Base-by-base conservation (phyloP, 2,113 vertebrate genomes). In the Ramphastos sulfuratus region DNA sequence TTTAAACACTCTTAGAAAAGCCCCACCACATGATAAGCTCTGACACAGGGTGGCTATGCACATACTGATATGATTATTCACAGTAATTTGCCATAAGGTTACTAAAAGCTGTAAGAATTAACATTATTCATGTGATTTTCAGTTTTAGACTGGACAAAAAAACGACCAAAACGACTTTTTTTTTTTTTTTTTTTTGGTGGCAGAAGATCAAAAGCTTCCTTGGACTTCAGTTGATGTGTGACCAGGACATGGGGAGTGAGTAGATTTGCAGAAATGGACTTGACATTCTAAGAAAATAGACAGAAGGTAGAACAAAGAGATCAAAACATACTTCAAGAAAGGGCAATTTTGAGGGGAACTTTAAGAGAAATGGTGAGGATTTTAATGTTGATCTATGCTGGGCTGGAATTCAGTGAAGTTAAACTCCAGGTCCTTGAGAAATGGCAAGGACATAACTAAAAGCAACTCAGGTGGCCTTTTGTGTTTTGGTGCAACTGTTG, bases 401-500 rank as follows among this genome's bases (percentile, higher is more conserved):
- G 33, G 48, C 55, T 70, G 70, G 93, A 96, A 92, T 71, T 28
- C 66, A 80, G n/a, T 2, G 1, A 64, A 82, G 20, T 71, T 80
- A 92, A 87, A 74, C 35, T 86, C 39, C 73, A 75, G 67, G 84
- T 90, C 86, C 88, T 95, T 95, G 92, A 95, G 61, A 91, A 70
- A 88, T 48, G 76, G 78, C 85, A 94, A 93, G 87, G 83, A 82
- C 90, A 61, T 67, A 90, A 92, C 85, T 82, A 58, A 91, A 84
- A 94, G 48, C 44, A 85, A 75, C 33, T 94, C 80, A 77, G 39
- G 71, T 94, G 66, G 76, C 79, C 76, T 72, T 96, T 92, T 87
- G 84, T 96, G 82, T 89, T 95, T 95, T 88, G 89, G 86, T 92
- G 72, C 39, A 89, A 83, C 63, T 92, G 64, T 88, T 95, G 76